Conservation (phyloP, 2,888 invertebrate genomes). For the Hermaeophaga mercurialis region DNA sequence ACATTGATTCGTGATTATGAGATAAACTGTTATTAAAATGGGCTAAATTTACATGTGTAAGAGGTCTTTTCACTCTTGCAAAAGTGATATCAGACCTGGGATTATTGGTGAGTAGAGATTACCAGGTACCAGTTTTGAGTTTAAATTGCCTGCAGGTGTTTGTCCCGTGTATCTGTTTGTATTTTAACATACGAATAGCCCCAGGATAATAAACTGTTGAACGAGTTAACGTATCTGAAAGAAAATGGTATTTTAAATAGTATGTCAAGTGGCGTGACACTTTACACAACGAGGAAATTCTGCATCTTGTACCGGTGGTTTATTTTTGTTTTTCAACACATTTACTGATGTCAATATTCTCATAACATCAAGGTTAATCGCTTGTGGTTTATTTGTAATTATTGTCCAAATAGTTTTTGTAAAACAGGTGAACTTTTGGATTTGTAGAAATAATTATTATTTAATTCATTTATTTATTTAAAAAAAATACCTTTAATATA, state of each 20-base stretch:
- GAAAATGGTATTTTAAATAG: conserved; percentile 18
- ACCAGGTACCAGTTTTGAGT: conserved; percentile 29
- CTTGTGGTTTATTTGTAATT: no score
- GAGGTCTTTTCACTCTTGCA: not conserved
- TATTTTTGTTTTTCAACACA: not conserved
- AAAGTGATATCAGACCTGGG: conserved; percentile 4
- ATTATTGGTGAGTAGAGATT: conserved; percentile 4
- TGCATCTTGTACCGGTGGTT: not conserved
- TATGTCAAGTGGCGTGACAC: conserved; percentile 22
- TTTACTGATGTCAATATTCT: not conserved
- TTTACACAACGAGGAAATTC: conserved; percentile 13
- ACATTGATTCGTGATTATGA: no score
- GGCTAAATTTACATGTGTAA: conserved; percentile 7
- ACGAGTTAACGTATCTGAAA: conserved; percentile 1
- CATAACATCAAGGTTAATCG: not conserved
- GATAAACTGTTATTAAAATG: no score
- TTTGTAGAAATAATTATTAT: no score
- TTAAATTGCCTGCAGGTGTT: conserved; percentile 28
- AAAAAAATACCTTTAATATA: no score
- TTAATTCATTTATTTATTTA: no score
- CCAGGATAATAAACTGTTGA: conserved; percentile 4
- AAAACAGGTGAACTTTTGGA: no score
- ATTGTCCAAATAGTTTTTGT: no score
- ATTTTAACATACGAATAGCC: conserved; percentile 14
- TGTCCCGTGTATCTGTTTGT: conserved; percentile 18